Evolutionary conservation across 1,140 invertebrate species (phyloP), one percentile per base, ranked within the genome.

Genomic region (Drosophila ananassae): DNA sequence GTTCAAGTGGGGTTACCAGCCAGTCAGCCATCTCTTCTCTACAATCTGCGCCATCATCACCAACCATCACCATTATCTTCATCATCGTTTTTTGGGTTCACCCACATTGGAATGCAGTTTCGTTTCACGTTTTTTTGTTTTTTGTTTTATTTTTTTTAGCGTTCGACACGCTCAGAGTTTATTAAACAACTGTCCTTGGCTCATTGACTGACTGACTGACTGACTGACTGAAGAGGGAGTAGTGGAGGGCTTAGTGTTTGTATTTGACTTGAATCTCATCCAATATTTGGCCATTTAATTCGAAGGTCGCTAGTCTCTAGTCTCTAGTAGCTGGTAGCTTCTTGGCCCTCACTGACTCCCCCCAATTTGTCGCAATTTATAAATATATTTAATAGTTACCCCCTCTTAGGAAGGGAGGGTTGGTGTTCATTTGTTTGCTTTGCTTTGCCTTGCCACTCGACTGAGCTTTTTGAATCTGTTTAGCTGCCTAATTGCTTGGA

Each of bases 61-160:
- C 53, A 55, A 34, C 67, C 39, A 55, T 58, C 46, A 48, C 13
- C 53, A 55, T 48, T 47, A 64, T 37, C 39, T 48, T 37, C 39
- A 63, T 37, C 61, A 67, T 56, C 44, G 53, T 55, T 68, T 55
- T 68, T 55, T 6, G 41, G 13, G 41, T 48, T 69, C 48, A 67
- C 66, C 66, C 62, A 69, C 66, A 69, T 55, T 69, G 62, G 51
- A 68, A 69, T 69, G 61, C 66, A 69, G 62, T 69, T 69, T 37
- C 22, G 63, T 28, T 63, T 63, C 22, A 30, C 50, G 24, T 54
- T 56, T 37, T 10, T 12, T 25, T 44, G 21, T 59, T 61, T 47
- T 54, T 56, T 37, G 4, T 12, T 25, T 44, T 32, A 50, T 61
- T 47, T 47, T 28, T 28, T 28, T 28, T 4, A 25, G 5, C 24